Conservation (phyloP, 2,888 invertebrate genomes). For the Phrixothrix hirtus region DNA sequence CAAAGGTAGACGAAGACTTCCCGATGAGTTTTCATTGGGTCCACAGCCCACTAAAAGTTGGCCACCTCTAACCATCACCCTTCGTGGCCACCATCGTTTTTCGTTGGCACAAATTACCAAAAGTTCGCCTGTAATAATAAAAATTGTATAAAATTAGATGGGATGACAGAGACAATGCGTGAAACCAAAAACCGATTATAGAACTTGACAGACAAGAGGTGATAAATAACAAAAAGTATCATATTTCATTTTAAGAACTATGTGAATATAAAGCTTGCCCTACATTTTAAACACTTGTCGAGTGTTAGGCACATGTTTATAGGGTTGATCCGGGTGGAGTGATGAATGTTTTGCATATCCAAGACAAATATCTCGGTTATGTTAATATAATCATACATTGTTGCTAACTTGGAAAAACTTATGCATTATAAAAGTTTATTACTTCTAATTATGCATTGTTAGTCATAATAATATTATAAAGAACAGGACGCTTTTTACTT, state of each 20-base stretch:
- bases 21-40: conserved; percentile 30
- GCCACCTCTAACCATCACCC: conserved; percentile 62
- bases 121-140: conserved; percentile 51
- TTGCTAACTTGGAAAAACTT: no score
- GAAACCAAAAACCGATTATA: neutral
- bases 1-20: conserved; percentile 47
- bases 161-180: neutral
- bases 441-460: neutral
- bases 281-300: conserved; percentile 13
- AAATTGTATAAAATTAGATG: neutral
- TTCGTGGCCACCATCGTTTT: conserved; percentile 61
- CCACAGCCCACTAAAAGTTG: conserved; percentile 56
- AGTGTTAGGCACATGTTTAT: neutral
- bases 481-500: conserved; percentile 9
- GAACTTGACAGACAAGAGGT: neutral
- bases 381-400: no score
- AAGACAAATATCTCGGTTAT: no score
- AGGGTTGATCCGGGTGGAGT: neutral
- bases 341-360: neutral
- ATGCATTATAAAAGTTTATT: neutral
- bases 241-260: conserved; percentile 8
- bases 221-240: conserved; percentile 19
- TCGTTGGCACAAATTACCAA: conserved; percentile 50
- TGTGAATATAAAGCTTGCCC: conserved; percentile 6
- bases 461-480: conserved; percentile 1